phyloP scores from a whole-genome alignment of 2,113 vertebrate species.

The Nycticryphes semicollaris region DNA sequence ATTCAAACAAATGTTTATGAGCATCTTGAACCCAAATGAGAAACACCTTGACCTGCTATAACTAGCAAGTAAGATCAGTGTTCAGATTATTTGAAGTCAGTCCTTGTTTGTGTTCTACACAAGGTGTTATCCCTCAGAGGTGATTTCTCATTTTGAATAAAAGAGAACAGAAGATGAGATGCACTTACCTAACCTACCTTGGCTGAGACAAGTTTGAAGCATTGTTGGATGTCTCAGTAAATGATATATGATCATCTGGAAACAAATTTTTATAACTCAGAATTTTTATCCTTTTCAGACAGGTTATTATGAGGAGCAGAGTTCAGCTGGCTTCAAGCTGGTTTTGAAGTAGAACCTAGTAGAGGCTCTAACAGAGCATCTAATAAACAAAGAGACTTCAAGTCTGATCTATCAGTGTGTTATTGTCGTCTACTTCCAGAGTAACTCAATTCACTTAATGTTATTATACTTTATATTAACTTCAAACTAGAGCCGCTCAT shows the following conservation, averaged over 20 bases:
- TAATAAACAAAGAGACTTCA: neutral
- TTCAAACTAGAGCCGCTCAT: neutral
- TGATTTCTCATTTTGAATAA: constrained; percentile 14
- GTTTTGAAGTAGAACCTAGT: neutral
- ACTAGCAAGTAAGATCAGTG: neutral
- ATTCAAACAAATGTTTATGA: neutral
- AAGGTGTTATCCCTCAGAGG: neutral
- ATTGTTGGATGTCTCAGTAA: neutral
- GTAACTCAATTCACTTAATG: neutral
- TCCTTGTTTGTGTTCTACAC: neutral
- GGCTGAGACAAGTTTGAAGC: neutral
- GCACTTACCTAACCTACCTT: neutral
- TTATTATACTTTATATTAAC: neutral
- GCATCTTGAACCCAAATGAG: neutral
- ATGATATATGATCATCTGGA: neutral
- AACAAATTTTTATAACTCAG: neutral
- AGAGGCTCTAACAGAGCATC: neutral
- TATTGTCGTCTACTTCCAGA: neutral
- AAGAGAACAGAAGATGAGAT: neutral
- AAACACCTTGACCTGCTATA: neutral
- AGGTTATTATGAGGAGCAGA: neutral
- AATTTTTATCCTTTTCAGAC: neutral
- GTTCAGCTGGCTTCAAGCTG: neutral
- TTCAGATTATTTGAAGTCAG: neutral
- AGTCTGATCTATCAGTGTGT: neutral